Conservation (phyloP, 92 coral and sea anemone species). For the Zoanthus solanderi region DNA sequence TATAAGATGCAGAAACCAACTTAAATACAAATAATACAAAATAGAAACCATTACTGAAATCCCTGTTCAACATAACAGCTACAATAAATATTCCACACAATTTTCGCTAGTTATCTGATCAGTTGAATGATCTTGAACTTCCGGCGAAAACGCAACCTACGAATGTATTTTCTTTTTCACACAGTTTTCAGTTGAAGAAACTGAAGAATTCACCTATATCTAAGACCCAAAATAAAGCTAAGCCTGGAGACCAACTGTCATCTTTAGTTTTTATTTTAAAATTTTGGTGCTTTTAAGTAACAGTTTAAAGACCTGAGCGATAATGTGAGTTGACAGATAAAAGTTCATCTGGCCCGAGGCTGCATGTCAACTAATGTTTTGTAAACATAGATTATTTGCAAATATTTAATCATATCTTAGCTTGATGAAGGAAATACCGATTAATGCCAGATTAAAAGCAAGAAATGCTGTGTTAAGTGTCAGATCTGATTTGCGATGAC, state of each 20-base stretch:
- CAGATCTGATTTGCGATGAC: not conserved
- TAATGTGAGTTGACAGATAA: constrained; percentile 22
- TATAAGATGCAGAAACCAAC: too few species aligned
- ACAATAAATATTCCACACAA: not conserved
- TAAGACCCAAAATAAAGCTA: not conserved
- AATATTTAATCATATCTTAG: constrained; percentile 38
- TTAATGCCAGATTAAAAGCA: constrained; percentile 37
- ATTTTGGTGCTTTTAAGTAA: not conserved
- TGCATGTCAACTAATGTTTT: constrained; percentile 31
- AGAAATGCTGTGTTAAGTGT: constrained; percentile 27
- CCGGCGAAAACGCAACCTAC: not conserved
- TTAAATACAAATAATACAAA: not conserved
- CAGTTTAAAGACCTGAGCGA: constrained; percentile 13
- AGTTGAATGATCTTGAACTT: constrained; percentile 3
- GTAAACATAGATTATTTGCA: constrained; percentile 34
- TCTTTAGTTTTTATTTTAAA: not conserved
- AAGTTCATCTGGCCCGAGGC: constrained; percentile 28
- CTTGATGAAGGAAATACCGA: constrained; percentile 34
- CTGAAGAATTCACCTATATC: not conserved
- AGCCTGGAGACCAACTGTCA: not conserved
- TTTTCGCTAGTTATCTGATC: not conserved
- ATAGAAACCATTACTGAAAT: not conserved
- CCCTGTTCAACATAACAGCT: not conserved
- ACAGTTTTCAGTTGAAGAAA: not conserved
- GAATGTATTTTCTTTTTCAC: not conserved